Conservation (phyloP, 2,113 vertebrate genomes). For the Catharus minimus region DNA sequence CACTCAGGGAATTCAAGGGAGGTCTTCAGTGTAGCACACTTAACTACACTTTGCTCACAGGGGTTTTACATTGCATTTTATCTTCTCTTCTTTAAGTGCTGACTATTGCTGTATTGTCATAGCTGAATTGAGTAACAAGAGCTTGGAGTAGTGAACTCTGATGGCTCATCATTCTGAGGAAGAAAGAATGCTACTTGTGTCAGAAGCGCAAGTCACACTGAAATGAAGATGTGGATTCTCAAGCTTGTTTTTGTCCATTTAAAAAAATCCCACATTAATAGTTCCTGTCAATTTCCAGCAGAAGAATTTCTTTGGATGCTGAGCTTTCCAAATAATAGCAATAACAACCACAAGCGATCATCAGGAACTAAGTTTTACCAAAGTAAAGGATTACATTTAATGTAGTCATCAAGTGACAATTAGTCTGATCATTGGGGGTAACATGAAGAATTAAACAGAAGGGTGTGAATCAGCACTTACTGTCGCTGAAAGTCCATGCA, state of each 20-base stretch:
- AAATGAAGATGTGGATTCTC: background rate
- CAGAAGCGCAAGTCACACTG: background rate
- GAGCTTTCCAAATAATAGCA: background rate
- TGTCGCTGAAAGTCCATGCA: constrained; percentile 86
- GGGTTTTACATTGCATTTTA: background rate
- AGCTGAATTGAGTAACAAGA: background rate
- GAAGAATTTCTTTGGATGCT: background rate
- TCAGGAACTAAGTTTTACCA: background rate
- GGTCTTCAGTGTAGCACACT: background rate
- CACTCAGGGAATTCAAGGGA: background rate
- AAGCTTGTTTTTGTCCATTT: background rate
- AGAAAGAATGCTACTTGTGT: background rate
- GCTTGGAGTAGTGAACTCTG: background rate
- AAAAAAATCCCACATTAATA: background rate
- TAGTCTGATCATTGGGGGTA: background rate
- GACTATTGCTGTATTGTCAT: background rate
- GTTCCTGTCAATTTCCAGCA: background rate
- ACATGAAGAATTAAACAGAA: background rate
- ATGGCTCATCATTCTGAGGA: background rate
- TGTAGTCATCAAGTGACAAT: background rate
- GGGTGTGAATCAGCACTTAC: constrained; percentile 70
- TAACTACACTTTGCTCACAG: background rate
- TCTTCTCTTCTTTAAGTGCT: background rate
- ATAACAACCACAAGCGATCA: background rate
- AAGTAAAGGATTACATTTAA: background rate